phyloP scores from a whole-genome alignment of 2,113 vertebrate species.

The Gambusia holbrooki region DNA sequence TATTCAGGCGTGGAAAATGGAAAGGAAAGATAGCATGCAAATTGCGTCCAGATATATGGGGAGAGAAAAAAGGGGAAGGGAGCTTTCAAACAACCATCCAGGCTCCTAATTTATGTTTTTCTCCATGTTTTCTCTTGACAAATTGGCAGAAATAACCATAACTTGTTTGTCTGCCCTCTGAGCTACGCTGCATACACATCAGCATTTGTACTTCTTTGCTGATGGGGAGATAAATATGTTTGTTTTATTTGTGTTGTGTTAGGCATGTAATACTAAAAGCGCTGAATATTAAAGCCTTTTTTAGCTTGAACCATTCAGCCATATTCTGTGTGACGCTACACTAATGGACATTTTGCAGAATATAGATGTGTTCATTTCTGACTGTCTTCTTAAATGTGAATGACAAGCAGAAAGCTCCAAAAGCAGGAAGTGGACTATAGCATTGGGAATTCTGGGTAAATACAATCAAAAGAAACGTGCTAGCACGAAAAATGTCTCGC shows the following conservation, averaged over 20 bases:
- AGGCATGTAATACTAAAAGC: background rate
- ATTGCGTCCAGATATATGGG: slow-evolving; percentile 20
- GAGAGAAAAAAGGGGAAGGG: slow-evolving; percentile 1
- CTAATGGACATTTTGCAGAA: no score
- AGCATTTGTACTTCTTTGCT: background rate
- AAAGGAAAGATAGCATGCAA: slow-evolving; percentile 53
- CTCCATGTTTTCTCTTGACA: slow-evolving; percentile 19
- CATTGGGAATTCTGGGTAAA: no score
- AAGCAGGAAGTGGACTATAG: no score
- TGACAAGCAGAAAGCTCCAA: no score
- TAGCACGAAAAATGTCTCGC: no score
- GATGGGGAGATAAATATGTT: background rate
- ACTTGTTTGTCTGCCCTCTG: background rate
- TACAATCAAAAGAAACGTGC: no score
- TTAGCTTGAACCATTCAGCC: no score
- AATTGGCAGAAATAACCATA: slow-evolving; percentile 31
- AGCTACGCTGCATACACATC: slow-evolving; percentile 1
- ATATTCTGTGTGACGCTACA: no score
- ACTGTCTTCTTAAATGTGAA: no score
- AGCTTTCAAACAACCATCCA: slow-evolving; percentile 16
- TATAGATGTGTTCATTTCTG: no score
- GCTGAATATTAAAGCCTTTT: no score
- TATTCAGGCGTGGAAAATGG: slow-evolving; percentile 44
- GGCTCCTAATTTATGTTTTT: slow-evolving; percentile 4
- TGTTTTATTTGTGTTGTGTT: background rate